A percentile compares a stretch with the other conserved stretches of the same genome.
Evolutionary conservation across 2,113 vertebrate genomes (phyloP).

Genomic region (Trichomycterus rosablanca): DNA sequence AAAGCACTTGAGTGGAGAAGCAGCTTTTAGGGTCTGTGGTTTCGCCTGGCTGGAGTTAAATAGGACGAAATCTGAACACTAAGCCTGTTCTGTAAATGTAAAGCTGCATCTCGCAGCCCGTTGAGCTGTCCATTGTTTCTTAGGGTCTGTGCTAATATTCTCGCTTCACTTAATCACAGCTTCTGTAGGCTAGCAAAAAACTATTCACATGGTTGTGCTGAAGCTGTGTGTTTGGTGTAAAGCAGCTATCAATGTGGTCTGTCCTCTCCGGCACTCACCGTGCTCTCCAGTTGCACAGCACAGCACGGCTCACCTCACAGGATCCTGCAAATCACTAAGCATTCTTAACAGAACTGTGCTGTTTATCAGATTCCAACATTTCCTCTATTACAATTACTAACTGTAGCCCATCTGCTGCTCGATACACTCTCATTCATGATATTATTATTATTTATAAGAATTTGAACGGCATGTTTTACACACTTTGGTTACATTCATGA

Average conservation of each 20-base stretch:
- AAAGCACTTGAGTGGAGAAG: constrained; percentile 2
- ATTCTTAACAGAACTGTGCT: constrained; percentile 32
- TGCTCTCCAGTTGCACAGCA: background rate
- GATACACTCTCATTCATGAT: too few relatives aligned
- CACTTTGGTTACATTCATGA: too few relatives aligned
- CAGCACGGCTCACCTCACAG: constrained; percentile 1
- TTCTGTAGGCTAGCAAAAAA: background rate
- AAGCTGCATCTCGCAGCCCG: background rate
- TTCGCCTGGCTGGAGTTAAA: background rate
- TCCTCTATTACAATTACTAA: too few relatives aligned
- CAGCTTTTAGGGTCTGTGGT: constrained; percentile 7
- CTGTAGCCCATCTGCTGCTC: too few relatives aligned
- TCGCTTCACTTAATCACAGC: constrained; percentile 13
- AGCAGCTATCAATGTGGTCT: constrained; percentile 1
- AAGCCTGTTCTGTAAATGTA: constrained; percentile 11
- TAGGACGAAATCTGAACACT: background rate
- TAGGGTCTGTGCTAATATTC: background rate
- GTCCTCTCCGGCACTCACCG: background rate
- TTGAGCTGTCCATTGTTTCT: background rate
- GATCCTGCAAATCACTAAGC: constrained; percentile 13
- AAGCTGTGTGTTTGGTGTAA: constrained; percentile 45
- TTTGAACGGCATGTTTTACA: too few relatives aligned
- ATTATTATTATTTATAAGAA: too few relatives aligned
- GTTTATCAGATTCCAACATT: background rate
- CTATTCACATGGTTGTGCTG: constrained; percentile 30